Evolutionary conservation across 64 coral and sea anemone species (phyloP), one percentile per base, ranked within the genome.

Genomic region (Orbicella faveolata): DNA sequence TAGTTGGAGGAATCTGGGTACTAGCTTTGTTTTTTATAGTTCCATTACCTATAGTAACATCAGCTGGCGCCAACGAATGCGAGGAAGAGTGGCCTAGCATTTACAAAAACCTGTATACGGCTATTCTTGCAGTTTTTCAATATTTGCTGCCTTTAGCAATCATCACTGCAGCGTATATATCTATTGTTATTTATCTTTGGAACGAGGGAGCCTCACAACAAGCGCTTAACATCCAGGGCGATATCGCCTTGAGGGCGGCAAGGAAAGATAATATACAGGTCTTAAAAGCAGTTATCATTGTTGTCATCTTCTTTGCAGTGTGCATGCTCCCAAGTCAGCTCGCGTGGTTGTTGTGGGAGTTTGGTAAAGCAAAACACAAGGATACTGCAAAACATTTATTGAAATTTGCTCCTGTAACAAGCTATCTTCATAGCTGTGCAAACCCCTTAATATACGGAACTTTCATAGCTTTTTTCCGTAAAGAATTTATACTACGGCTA

Each of bases 301-400:
- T 92, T n/a, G 90, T 92, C 17, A 70, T 92, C 35, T 67, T 92
- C n/a, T 92, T 92, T 54, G 90, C 90, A 21, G 74, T 79, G 8
- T 92, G 90, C 57, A 87, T 92, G 90, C 33, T 92, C 19, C 83
- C 83, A 9, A 87, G 76, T 76, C 90, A 92, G 21, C 83, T 92
- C 16, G 83, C 82, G 0, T 92, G 90, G 90, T 78, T 92, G 90
- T 23, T 92, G 5, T 36, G 64, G 90, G 90, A 87, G 25, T 87
- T 92, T 39, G 90, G 83, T 34, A 69, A 80, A 26, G 44, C 65
- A 79, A 37, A 78, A 14, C 75, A 92, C 30, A 77, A 88, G 23
- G 83, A 87, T 19, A 33, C 80, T 34, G 70, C 76, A 61, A 37
- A 34, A 1, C 11, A 41, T 2, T 87, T 92, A 54, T 80, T 84